Evolutionary conservation across 1,140 invertebrate genomes (phyloP).

Genomic region (Apocrypta bakeri): DNA sequence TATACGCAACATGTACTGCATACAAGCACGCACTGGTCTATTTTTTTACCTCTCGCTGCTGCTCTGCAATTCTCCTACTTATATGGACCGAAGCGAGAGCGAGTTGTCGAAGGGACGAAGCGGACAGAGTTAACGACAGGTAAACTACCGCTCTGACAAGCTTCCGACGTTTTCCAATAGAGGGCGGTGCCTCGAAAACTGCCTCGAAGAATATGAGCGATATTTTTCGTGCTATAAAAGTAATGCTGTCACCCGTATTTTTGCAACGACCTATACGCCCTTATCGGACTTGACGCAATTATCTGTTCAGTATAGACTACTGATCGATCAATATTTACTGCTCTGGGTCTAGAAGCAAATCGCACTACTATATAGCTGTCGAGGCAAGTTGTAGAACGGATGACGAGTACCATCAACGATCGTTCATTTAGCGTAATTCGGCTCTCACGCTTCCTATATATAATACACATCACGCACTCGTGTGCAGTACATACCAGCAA

Average conservation of each 20-base stretch:
- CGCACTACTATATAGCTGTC: conserved; percentile 17
- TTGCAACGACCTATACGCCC: no score
- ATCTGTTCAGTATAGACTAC: background rate
- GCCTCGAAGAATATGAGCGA: background rate
- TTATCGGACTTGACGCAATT: background rate
- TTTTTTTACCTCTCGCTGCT: background rate
- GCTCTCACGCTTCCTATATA: conserved; percentile 30
- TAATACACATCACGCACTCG: background rate
- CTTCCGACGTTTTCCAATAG: conserved; percentile 38
- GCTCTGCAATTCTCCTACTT: background rate
- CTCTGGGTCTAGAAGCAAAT: background rate
- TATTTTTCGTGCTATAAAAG: background rate
- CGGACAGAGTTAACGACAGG: conserved; percentile 28
- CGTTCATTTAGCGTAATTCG: conserved; percentile 21
- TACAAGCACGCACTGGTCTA: background rate
- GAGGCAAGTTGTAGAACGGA: background rate
- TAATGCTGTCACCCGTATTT: background rate
- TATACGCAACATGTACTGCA: background rate
- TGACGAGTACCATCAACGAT: background rate
- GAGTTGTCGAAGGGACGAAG: background rate
- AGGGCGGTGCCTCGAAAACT: conserved; percentile 34
- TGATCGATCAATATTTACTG: background rate
- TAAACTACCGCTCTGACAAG: background rate
- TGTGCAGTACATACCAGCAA: conserved; percentile 8
- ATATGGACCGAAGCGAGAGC: background rate